Base-by-base conservation (phyloP, 2,113 vertebrate species). In the Thalassarche chlororhynchos region DNA sequence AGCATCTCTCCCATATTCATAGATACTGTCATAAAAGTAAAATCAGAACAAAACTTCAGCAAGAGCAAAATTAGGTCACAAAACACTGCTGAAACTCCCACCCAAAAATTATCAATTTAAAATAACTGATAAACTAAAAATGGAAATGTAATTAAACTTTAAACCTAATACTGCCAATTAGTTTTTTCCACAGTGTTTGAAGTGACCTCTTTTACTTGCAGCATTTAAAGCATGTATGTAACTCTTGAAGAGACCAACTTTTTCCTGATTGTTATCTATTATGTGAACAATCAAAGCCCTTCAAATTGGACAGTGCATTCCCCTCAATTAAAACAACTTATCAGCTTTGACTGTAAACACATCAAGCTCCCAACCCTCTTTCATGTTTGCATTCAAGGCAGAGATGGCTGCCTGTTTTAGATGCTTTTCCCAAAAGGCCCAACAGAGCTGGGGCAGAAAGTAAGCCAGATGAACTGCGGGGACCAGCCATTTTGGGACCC, bases 391-490 rank as follows among this genome's bases (percentile, higher is more conserved):
- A 47, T 17, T 46, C 40, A 66, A 20, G n/a, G 36, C 17, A 40
- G 12, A 77, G 15, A 69, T 8, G 8, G 9, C 28, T 58, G 81
- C 17, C 46, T 16, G 6, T 2, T 76, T 71, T 6, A 47, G 55
- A 17, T 19, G n/a, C 17, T 36, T 40, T 51, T 65, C n/a, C 52
- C 57, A 40, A 58, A 42, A 77, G 12, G 44, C 15, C 29, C 4
- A 20, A 9, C 3, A 52, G 19, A 70, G 12, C 10, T 28, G 14
- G 23, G 16, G 34, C 36, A 78, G 24, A 61, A 79, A 71, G 13
- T 8, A 40, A 82, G 16, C 10, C 28, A 49, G 47, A 25, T 1
- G 5, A 74, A 44, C 9, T 1, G 1, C 3, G 4, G 5, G 9
- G 18, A 44, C 21, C 42, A 17, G 34, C 21, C 18, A 34, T 66